Evolutionary conservation across 2,888 invertebrate species (phyloP), one percentile per base, ranked within the genome.

Genomic region (Phengaris arion): DNA sequence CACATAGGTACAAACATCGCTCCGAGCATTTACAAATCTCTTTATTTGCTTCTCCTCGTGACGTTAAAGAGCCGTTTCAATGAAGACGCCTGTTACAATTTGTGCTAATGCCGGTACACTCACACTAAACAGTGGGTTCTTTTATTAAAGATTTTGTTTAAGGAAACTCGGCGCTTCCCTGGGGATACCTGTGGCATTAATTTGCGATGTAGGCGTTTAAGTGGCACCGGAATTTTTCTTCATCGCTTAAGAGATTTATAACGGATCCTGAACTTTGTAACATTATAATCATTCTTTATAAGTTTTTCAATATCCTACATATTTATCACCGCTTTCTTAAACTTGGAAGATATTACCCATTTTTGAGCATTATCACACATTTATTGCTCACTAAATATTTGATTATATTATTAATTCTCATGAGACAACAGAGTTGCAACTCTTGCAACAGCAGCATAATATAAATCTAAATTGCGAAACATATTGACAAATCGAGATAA

Each of bases 111-210:
- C 82, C 79, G 78, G 80, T 81, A 81, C 85, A 81, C 84, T 86
- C 77, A 82, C 83, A 84, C 85, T 87, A 87, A 90, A 86, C 85
- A 83, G 83, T 82, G 79, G 79, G 81, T 84, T 86, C 86, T 87
- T 89, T 91, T 91, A 91, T 91, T 90, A 90, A 88, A 88, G 85
- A 89, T 88, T 90, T 92, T 90, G 91, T 91, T 91, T 89, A 90
- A 89, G 86, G 82, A 87, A 85, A 86, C 83, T 84, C 83, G 82
- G 84, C 81, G 78, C 70, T 81, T 89, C 93, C 87, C 92, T 46
- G 59, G 88, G 85, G 93, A 86, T 89, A 89, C 89, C 91, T 92
- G 92, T 93, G 92, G 83, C 85, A 84, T 88, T 91, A 88, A 92
- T 91, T 90, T 85, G 86, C 85, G 83, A 87, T 85, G 81, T 81